A percentile compares a stretch with the other conserved stretches of the same genome.
These are phyloP conservation scores for Apostichopus parvimensis DNA, from an alignment of 35 echinoderm and acorn worm genomes.

Conservation along the genomic window DNA sequence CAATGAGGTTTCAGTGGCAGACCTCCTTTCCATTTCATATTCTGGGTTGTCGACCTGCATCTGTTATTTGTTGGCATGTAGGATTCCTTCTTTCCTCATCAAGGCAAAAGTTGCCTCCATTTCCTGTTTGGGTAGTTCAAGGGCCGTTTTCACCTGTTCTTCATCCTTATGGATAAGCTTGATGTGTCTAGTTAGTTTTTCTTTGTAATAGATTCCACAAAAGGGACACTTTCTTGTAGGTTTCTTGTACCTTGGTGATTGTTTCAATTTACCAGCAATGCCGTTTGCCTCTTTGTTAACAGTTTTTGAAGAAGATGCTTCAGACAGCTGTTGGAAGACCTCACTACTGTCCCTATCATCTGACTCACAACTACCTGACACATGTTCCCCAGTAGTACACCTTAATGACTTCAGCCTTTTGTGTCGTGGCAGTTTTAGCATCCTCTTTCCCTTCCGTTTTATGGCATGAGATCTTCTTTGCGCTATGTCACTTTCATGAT, in stretches of 20 bases:
- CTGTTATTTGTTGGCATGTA: background rate
- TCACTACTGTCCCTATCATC: no score
- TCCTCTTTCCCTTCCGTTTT: no score
- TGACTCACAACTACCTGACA: no score
- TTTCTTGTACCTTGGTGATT: background rate
- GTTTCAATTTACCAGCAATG: no score
- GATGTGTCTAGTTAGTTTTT: slow-evolving; percentile 49
- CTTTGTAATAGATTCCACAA: background rate
- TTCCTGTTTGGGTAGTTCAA: slow-evolving; percentile 44
- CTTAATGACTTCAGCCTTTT: no score
- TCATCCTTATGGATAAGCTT: slow-evolving; percentile 38
- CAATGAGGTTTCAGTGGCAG: background rate
- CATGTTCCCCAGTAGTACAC: no score
- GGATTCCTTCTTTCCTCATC: slow-evolving; percentile 36
- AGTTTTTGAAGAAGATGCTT: no score
- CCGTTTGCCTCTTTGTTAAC: no score
- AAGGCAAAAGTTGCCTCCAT: background rate
- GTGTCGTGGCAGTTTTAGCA: no score
- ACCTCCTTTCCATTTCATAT: slow-evolving; percentile 19
- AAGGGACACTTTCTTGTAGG: background rate
- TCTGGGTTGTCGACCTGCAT: background rate
- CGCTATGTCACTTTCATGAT: no score
- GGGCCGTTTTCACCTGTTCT: slow-evolving; percentile 14
- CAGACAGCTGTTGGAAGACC: no score
- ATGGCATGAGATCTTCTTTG: no score